Base-by-base conservation (phyloP, 2,113 vertebrate species). In the Microtus pennsylvanicus region DNA sequence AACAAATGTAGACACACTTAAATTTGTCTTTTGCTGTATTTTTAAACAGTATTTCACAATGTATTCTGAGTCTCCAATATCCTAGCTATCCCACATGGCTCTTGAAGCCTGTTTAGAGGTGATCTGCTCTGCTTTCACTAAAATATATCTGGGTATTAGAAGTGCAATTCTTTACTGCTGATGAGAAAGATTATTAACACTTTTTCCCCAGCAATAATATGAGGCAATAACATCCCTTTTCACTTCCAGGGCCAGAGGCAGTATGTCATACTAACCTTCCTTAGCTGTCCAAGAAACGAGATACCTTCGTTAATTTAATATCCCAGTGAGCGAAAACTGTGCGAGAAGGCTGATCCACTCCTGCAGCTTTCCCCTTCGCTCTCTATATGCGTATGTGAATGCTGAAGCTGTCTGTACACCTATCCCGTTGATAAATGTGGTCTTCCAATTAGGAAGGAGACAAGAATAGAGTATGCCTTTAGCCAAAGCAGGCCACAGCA, bases 181-280 rank as follows among this genome's bases (percentile, higher is more conserved):
- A 95, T 96, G 97, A 97, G 95, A 97, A 97, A 94, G 96, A 97
- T 96, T 95, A 98, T 97, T 97, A 97, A 96, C 90, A 97, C 89
- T 94, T 93, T 90, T 10, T 0, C 63, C 82, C 45, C 77, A 94
- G 91, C 94, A 95, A 65, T 97, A 96, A 94, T 94, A 92, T 80
- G 86, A 97, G 93, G 94, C 88, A 97, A n/a, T 96, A 96, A 95
- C 69, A 95, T 94, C 89, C 82, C 86, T 77, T 97, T 95, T 96
- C 92, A 96, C 94, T 94, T 97, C 33, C 38, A 95, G 77, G 88
- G 77, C 95, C 92, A 97, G 97, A 95, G 89, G 93, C 95, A 97
- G 74, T 96, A 83, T 97, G 81, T 97, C 97, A 96, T 91, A 96
- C 94, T 96, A 97, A 96, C 97, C 93, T 97, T 97, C 97, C 95